Evolutionary conservation across 2,113 vertebrate genomes (phyloP).

Genomic region (Dinomys branickii): DNA sequence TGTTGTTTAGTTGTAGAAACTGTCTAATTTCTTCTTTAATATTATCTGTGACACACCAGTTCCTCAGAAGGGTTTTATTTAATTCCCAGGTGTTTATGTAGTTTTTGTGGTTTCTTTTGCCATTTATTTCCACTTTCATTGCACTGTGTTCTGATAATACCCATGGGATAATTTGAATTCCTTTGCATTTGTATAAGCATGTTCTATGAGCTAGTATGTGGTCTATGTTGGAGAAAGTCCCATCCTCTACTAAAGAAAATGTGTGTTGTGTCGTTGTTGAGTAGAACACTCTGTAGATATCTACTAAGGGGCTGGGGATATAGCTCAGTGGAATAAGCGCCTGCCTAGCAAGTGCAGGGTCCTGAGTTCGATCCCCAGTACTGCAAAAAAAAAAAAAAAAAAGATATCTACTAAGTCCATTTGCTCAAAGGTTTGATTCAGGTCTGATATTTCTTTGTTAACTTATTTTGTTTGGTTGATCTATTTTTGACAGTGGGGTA

Average conservation of each 20-base stretch:
- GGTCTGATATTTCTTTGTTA: neutral
- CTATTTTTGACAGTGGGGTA: neutral
- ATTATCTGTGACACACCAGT: neutral
- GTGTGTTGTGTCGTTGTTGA: neutral
- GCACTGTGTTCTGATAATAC: neutral
- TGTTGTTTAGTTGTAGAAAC: neutral
- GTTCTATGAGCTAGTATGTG: neutral
- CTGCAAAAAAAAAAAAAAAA: too few relatives aligned
- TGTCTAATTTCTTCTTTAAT: neutral
- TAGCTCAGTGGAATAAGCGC: too few relatives aligned
- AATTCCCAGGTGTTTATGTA: neutral
- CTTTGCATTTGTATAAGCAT: neutral
- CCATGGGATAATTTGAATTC: neutral
- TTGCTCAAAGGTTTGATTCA: neutral
- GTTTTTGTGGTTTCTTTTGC: neutral
- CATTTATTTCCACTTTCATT: neutral
- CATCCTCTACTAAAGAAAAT: neutral
- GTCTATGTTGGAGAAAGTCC: neutral
- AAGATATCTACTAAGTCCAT: neutral
- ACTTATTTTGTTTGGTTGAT: neutral
- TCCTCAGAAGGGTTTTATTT: neutral
- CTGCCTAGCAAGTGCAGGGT: too few relatives aligned
- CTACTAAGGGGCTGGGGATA: too few relatives aligned
- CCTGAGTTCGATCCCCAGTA: too few relatives aligned
- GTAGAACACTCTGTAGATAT: neutral